phyloP scores from a whole-genome alignment of 2,797 vertebrate species.

The Lithobates pipiens region DNA sequence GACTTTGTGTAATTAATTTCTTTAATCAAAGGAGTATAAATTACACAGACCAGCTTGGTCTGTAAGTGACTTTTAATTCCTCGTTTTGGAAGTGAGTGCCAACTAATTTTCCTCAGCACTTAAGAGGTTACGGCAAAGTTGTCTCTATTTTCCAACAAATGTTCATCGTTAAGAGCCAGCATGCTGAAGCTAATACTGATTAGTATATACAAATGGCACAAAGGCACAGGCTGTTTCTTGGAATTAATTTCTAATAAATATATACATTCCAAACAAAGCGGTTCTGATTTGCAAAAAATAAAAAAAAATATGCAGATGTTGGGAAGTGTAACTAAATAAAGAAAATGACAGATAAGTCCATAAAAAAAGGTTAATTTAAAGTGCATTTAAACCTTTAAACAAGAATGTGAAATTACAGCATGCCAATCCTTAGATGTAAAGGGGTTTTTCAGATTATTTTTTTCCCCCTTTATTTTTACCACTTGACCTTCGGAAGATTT shows the following conservation, averaged over 20 bases:
- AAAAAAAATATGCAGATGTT: background rate
- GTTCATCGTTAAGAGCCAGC: background rate
- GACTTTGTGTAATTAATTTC: slow-evolving; percentile 56
- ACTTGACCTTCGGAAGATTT: no score
- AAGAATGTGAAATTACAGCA: no score
- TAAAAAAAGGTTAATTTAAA: no score
- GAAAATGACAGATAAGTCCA: no score
- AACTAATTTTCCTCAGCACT: background rate
- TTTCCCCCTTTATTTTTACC: no score
- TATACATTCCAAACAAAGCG: background rate
- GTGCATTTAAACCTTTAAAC: no score
- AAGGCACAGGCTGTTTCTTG: background rate
- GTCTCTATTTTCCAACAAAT: background rate
- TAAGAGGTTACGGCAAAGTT: background rate
- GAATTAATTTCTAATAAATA: slow-evolving; percentile 9
- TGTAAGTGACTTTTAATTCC: background rate
- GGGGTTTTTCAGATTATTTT: no score
- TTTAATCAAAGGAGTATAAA: slow-evolving; percentile 50
- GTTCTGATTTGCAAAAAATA: background rate
- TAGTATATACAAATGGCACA: slow-evolving; percentile 5
- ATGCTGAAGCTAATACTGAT: background rate
- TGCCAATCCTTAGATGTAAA: no score
- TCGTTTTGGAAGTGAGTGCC: background rate
- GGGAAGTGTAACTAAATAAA: background rate
- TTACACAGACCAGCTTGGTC: slow-evolving; percentile 26